A percentile compares a stretch with the other conserved stretches of the same genome.
phyloP scores from a whole-genome alignment of 1,140 invertebrate species.

The Drosophila kepulauana region DNA sequence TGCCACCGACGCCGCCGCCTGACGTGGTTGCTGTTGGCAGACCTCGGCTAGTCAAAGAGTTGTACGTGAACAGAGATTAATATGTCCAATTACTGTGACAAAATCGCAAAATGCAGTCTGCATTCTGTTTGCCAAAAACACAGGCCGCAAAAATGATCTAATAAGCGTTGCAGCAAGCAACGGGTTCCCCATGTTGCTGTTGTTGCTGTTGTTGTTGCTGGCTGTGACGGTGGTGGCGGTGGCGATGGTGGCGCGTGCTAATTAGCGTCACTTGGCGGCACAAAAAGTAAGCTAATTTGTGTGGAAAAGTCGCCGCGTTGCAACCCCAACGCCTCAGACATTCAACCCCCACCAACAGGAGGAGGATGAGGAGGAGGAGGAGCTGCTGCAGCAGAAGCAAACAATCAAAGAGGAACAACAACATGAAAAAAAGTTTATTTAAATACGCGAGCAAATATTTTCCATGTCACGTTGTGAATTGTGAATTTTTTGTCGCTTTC shows the following conservation, averaged over 20 bases:
- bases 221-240: conserved; percentile 28
- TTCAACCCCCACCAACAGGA: conserved; percentile 38
- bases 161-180: conserved; percentile 62
- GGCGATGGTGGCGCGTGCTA: conserved; percentile 74
- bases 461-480: conserved; percentile 77
- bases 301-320: conserved; percentile 65
- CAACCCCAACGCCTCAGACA: conserved; percentile 30
- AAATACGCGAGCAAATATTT: conserved; percentile 65
- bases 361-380: too few species aligned
- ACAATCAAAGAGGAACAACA: conserved; percentile 9
- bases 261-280: conserved; percentile 78
- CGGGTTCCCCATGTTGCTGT: conserved; percentile 13
- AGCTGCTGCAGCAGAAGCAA: neutral
- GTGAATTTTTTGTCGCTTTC: conserved; percentile 67
- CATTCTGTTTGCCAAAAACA: conserved; percentile 65
- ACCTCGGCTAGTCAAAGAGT: conserved; percentile 46
- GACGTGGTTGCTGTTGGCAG: conserved; percentile 21
- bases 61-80: conserved; percentile 84
- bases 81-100: conserved; percentile 85
- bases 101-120: conserved; percentile 84
- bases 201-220: neutral
- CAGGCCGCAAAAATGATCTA: conserved; percentile 72
- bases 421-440: conserved; percentile 43
- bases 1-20: conserved; percentile 33
- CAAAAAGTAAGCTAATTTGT: conserved; percentile 79